Base-by-base conservation (phyloP, 2,797 vertebrate species). In the Pygocentrus nattereri region DNA sequence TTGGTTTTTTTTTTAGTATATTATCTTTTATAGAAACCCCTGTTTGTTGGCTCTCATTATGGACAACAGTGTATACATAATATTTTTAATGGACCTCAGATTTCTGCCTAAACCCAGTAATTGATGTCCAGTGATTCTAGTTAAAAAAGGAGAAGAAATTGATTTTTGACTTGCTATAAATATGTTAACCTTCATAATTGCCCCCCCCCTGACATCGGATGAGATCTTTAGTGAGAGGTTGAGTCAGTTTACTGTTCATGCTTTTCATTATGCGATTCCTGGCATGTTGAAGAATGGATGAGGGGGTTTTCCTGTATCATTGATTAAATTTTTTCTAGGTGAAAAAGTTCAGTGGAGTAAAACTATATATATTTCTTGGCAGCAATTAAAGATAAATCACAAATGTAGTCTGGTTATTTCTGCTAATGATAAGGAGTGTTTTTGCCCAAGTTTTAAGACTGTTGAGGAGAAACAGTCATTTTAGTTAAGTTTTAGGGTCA, bases 331-430 rank as follows among this genome's bases (percentile, higher is more conserved):
- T 8, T n/a, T 38, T 38, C 38, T 38, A 38, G 38, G 38, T 5
- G 8, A 38, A 38, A 38, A 38, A 71, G 27, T 10, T 59, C 38
- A 67, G 11, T 19, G 59, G 59, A 0, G 12, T 27, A 30, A 54
- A 65, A 47, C 34, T 56, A 3, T 68, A 70, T 67, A 82, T 89
- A 19, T 19, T 88, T 4, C 4, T 89, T 89, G 82, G 81, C 84
- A 82, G 84, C 89, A 84, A 92, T 90, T 89, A 89, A 78, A 89
- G 88, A 90, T 85, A 88, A 91, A 92, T 91, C 88, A 92, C 85
- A 70, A 61, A 78, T 82, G 76, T 82, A 86, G 90, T 87, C 89
- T 54, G 90, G 89, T 90, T 90, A 89, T 91, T 89, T 82, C 31
- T 59, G 83, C 82, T 74, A 89, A 84, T 59, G 56, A 21, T 59